Conservation (phyloP, 2,888 invertebrate genomes). For the Girardia tigrina region DNA sequence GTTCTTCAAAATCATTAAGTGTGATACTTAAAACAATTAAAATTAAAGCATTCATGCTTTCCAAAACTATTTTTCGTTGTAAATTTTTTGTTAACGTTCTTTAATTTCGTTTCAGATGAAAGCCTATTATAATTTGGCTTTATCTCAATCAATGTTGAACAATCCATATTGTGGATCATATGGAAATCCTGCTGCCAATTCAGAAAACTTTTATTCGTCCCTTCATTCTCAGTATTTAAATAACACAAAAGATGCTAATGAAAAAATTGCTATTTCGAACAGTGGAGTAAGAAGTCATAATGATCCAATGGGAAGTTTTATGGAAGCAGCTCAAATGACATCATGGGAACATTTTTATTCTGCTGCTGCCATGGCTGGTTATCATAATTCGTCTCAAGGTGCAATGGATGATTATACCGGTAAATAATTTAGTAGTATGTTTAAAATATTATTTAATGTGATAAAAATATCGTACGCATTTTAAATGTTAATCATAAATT, state of each 20-base stretch:
- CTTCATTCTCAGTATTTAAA: slow-evolving; percentile 18
- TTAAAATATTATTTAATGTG: slow-evolving; percentile 6
- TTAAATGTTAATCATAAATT: too few species aligned
- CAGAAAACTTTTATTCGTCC: slow-evolving; percentile 4
- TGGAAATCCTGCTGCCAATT: slow-evolving; percentile 18
- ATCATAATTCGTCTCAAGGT: slow-evolving; percentile 9
- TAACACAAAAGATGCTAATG: background rate
- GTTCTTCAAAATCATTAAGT: too few species aligned
- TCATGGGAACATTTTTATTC: slow-evolving; percentile 17
- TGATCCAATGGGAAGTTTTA: background rate
- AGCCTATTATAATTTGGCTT: slow-evolving; percentile 19
- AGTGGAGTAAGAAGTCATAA: background rate
- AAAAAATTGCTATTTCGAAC: background rate
- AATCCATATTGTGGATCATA: slow-evolving; percentile 13
- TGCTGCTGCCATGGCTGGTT: background rate
- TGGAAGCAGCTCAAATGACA: slow-evolving; percentile 7
- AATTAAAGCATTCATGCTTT: too few species aligned
- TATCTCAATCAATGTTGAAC: background rate
- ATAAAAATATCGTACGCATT: too few species aligned
- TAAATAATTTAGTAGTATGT: slow-evolving; percentile 23
- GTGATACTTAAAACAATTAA: too few species aligned
- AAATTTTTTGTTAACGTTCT: too few species aligned
- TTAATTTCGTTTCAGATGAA: slow-evolving; percentile 7
- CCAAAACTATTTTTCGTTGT: too few species aligned
- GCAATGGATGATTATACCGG: background rate